Base-by-base conservation (phyloP, 2,888 invertebrate genomes). In the Aplocera efformata region DNA sequence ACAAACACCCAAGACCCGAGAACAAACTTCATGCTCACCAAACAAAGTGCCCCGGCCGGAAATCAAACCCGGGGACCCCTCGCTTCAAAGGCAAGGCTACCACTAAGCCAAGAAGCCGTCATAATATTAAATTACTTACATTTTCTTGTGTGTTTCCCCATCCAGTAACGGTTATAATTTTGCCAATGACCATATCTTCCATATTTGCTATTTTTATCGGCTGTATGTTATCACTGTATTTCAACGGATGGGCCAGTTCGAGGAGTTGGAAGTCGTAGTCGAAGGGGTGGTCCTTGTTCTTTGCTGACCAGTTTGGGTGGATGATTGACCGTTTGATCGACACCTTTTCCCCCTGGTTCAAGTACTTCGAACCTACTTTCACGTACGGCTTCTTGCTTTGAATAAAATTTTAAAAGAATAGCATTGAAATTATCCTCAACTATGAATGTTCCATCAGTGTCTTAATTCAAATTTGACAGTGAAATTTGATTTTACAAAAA, bases 91-190 rank as follows among this genome's bases (percentile, higher is more conserved):
- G n/a, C n/a, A n/a, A n/a, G n/a, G n/a, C n/a, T n/a, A n/a, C n/a
- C n/a, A n/a, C n/a, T n/a, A n/a, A n/a, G n/a, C n/a, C n/a, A n/a
- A n/a, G n/a, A n/a, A n/a, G n/a, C n/a, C n/a, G n/a, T n/a, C n/a
- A n/a, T n/a, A n/a, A n/a, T n/a, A n/a, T n/a, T n/a, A n/a, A n/a
- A n/a, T n/a, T 11, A 76, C 84, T 80, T 54, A 85, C 86, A 53
- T 82, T 80, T 56, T 86, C 85, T 8, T 73, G 67, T 1, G 82
- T 84, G 21, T 82, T 81, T 0, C 88, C 86, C 88, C 88, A 88
- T 10, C 88, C 88, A 22, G 85, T 80, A 0, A 86, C 86, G 0
- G 81, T 78, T 0, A 86, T 49, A 0, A 82, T 67, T 48, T 79
- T 82, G 0, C 86, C 88, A 29, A 81, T 74, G 0, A 74, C 68